Base-by-base conservation (phyloP, 2,113 vertebrate genomes). In the Maccullochella peelii region DNA sequence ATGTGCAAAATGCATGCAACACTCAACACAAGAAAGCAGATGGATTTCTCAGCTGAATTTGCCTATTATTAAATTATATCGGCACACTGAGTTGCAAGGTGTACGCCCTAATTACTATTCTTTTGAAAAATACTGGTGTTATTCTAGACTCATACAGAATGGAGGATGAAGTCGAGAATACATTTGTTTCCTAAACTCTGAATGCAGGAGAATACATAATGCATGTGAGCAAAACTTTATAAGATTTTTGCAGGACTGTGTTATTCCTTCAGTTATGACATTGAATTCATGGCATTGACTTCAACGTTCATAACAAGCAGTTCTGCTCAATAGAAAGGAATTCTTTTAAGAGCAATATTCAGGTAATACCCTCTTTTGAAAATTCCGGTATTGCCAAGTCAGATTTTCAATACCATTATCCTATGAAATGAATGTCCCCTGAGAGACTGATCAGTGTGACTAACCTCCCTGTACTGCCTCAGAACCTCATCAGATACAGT, bases 101-200 rank as follows among this genome's bases (percentile, higher is more conserved):
- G 83, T 76, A 68, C 68, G 9, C 38, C 85, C 84, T 88, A 88
- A 94, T 94, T 95, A 91, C 84, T 73, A 90, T 89, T 84, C 84
- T 85, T 90, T 83, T 85, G 75, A 85, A 84, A 83, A 84, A 55
- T 42, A 33, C 77, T 73, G 83, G 18, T 83, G 80, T 88, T 88
- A 77, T 85, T 83, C 76, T 55, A 36, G 36, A 73, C 66, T 87
- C 79, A 42, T 73, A 58, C 86, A 89, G 87, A 88, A 91, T 74
- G 65, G 62, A 88, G 18, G 40, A 65, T 25, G 23, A 55, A 70
- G 66, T 80, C n/a, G 14, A 76, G 73, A 90, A 89, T 88, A 85
- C 9, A 83, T 89, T 54, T 84, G 74, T 72, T 78, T 74, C 73
- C 63, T 77, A 71, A 88, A 89, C 70, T 80, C 21, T 21, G 25